Conservation (phyloP, 2,113 vertebrate species). For the Gymnorhina tibicen region DNA sequence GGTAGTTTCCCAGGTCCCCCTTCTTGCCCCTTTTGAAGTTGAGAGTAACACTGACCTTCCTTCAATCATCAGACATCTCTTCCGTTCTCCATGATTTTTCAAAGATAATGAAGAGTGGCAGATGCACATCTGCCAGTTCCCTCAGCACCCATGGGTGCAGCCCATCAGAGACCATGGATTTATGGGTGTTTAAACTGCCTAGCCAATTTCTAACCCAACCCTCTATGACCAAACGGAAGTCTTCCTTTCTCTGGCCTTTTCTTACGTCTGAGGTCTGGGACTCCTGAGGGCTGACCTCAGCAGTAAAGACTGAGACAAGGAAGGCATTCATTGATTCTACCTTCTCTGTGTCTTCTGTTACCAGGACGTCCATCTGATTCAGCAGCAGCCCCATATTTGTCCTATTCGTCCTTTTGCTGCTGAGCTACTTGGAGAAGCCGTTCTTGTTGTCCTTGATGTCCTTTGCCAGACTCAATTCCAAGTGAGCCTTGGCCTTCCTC, state of each 20-base stretch:
- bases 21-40: neutral
- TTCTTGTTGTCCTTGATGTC: neutral
- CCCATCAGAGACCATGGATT: neutral
- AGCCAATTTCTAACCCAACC: neutral
- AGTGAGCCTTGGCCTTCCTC: neutral
- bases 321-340: neutral
- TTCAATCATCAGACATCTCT: neutral
- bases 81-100: neutral
- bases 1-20: neutral
- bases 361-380: neutral
- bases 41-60: neutral
- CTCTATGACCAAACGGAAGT: neutral
- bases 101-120: neutral
- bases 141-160: neutral
- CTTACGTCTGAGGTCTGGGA: accelerated
- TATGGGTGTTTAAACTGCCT: neutral
- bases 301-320: neutral
- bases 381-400: neutral
- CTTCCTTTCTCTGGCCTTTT: neutral
- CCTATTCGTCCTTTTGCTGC: neutral
- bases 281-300: neutral
- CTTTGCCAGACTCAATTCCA: neutral
- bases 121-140: neutral
- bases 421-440: neutral
- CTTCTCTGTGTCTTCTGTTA: neutral